Percentiles rank a stretch among this genome's conserved stretches.
These are phyloP conservation scores for Hydrozoanthus gracilis DNA, from an alignment of 92 coral and sea anemone genomes.

Conservation along the genomic window DNA sequence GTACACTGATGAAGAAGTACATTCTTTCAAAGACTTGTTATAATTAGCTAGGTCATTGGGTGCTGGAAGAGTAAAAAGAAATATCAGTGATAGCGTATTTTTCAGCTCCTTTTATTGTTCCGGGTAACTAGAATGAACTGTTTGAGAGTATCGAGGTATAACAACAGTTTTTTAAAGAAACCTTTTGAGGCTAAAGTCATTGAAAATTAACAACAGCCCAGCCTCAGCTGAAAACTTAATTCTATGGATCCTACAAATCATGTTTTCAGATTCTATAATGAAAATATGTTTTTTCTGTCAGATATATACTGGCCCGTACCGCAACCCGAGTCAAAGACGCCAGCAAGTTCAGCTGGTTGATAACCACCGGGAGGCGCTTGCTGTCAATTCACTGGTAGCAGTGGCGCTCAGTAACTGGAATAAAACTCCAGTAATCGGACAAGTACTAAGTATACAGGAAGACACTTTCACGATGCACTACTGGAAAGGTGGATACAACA, in stretches of 20 bases:
- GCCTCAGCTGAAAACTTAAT: too few species aligned
- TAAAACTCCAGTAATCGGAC: constrained; percentile 39
- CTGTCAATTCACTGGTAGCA: constrained; percentile 5
- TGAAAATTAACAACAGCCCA: too few species aligned
- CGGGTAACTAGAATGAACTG: too few species aligned
- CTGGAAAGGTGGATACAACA: constrained; percentile 55
- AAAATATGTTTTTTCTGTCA: constrained; percentile 3
- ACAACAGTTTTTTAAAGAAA: too few species aligned
- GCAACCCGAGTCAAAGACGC: constrained; percentile 47
- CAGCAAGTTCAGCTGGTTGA: constrained; percentile 46
- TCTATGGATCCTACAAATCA: neutral
- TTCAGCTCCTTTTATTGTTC: too few species aligned
- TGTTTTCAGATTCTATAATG: neutral
- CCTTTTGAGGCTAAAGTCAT: too few species aligned
- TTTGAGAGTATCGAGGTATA: too few species aligned
- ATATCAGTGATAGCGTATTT: too few species aligned
- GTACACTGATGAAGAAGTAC: too few species aligned
- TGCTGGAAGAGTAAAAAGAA: too few species aligned
- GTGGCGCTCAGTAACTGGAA: neutral
- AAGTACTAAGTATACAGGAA: constrained; percentile 10
- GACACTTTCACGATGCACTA: constrained; percentile 15
- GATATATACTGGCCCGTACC: constrained; percentile 59
- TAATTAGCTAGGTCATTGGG: too few species aligned
- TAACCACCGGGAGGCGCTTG: constrained; percentile 29
- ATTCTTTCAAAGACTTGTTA: too few species aligned